Base-by-base conservation (phyloP, 2,113 vertebrate genomes). In the Tachysurus fulvidraco region DNA sequence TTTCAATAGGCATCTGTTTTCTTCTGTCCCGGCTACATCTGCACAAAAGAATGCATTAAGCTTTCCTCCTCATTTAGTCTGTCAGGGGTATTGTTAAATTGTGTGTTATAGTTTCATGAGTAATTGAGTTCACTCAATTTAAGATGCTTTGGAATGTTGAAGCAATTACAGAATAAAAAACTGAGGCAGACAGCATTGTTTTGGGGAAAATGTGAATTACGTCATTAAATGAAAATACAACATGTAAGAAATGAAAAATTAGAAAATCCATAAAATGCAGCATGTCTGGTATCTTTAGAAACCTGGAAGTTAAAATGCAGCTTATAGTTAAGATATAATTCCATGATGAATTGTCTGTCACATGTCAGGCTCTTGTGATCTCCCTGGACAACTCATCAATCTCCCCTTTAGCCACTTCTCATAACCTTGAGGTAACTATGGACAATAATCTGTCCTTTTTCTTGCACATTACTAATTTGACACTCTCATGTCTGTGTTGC, bases 71-170 rank as follows among this genome's bases (percentile, higher is more conserved):
- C 41, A 41, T 54, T 82, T 82, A 60, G 11, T 13, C 30, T 52
- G 64, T 85, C 28, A 54, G 36, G 73, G 57, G 41, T 65, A 65
- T 60, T 52, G 84, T 85, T 85, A 78, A 79, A 65, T 76, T 17
- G 41, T 77, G 55, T 85, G 41, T 36, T 85, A 78, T 64, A 28
- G 57, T 64, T 85, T 85, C n/a, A 77, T 85, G 57, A 64, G 83
- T 85, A 30, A 85, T 65, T n/a, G n/a, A n/a, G n/a, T 85, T 65
- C 59, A 41, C 19, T 23, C n/a, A 62, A 54, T 85, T 78, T 65
- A 65, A 14, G 74, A 85, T 30, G 44, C 44, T 54, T 62, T 85
- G 59, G 65, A 78, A 54, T 55, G 69, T 60, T 60, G 36, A 10
- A 28, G 30, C 50, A 4, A 36, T 64, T 78, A 78, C 41, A 52